Conservation (phyloP, 2,113 vertebrate species). For the Stegastes partitus region DNA sequence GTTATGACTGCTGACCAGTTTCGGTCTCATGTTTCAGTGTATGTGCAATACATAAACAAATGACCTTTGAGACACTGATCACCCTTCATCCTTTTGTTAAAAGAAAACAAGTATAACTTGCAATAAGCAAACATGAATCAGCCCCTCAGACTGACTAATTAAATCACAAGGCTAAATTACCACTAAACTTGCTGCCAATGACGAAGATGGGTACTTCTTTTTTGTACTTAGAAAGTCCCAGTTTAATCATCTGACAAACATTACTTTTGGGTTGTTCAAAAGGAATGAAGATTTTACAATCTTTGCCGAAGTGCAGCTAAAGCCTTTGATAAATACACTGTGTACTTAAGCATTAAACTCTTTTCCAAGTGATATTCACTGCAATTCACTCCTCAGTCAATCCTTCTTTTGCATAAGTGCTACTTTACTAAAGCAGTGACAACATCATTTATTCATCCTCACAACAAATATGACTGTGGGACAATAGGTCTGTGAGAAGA, state of each 20-base stretch:
- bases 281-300: neutral
- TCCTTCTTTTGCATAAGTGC: neutral
- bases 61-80: neutral
- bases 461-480: neutral
- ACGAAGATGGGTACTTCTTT: too few species aligned
- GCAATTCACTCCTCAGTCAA: neutral
- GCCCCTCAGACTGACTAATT: neutral
- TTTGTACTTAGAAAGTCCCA: too few species aligned
- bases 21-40: neutral
- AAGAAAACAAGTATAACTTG: neutral
- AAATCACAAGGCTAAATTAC: neutral
- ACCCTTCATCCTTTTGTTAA: neutral
- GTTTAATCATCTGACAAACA: neutral
- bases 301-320: neutral
- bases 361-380: neutral
- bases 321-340: conserved; percentile 3
- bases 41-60: too few species aligned
- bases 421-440: neutral
- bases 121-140: conserved; percentile 7
- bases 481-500: neutral
- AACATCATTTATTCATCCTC: neutral
- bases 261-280: conserved; percentile 7
- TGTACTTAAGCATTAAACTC: neutral
- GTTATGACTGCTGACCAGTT: neutral
- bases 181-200: neutral